Base-by-base conservation (phyloP, 2,888 invertebrate genomes). In the Pseudococcus viburni region DNA sequence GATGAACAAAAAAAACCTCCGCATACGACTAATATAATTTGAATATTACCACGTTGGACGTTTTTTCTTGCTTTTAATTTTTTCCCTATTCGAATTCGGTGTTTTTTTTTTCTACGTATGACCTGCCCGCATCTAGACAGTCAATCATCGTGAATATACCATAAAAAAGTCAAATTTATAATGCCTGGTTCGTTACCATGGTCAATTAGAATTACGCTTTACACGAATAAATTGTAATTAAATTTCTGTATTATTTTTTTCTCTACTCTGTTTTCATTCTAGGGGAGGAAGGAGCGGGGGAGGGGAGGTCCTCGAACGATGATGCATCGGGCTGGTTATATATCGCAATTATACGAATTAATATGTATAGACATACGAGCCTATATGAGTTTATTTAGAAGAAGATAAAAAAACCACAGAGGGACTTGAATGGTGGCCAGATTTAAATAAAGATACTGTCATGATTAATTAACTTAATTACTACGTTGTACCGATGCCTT, bases 121-220 rank as follows among this genome's bases (percentile, higher is more conserved):
- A 88, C 88, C 88, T 80, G 88, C 88, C 88, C 88, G 88, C 88
- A 88, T 88, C 77, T 12, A 39, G 26, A 33, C 19, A 88, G 83
- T 88, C 88, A 88, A 88, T 88, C 88, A 88, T 48, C 88, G n/a
- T 73, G 26, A 19, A 59, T 77, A 33, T 55, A 51, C 19, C 88
- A 86, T 42, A 86, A 86, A 86, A 86, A 86, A 86, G 86, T 86
- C 86, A 39, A 86, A 64, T 42, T 85, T 86, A 59, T 86, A 59
- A 42, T 68, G 68, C 51, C 77, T 22, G 33, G 46, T 46, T 46
- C 46, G 46, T 83, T 83, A 83, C 19, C 19, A 46, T n/a, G 64
- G 22, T 46, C 19, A 83, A 83, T 83, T 83, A 83, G 46, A 83
- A 83, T 83, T 83, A 83, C 80, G 17, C 80, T 83, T 46, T 83